Conservation (phyloP, 2,797 vertebrate genomes). For the Lutjanus argentimaculatus region DNA sequence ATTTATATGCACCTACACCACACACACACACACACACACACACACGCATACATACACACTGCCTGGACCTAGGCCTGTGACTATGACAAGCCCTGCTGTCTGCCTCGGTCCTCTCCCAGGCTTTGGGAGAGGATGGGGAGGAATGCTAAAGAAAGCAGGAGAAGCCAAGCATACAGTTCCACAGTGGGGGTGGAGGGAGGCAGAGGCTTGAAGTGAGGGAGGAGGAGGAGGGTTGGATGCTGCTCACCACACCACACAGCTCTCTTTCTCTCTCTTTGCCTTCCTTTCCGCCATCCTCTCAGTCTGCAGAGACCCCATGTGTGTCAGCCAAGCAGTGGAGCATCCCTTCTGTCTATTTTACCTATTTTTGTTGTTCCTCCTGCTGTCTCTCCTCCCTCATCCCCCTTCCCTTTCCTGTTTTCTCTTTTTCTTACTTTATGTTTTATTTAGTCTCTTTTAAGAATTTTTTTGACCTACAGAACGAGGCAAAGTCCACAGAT, state of each 20-base stretch:
- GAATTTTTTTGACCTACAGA: background rate
- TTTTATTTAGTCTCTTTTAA: constrained; percentile 15
- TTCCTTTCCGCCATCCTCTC: constrained; percentile 68
- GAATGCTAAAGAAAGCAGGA: constrained; percentile 83
- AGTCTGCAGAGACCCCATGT: constrained; percentile 80
- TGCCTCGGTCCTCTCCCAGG: constrained; percentile 79
- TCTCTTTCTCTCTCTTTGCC: constrained; percentile 67
- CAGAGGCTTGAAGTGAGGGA: constrained; percentile 49
- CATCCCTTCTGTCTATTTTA: constrained; percentile 78
- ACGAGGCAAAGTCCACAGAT: background rate
- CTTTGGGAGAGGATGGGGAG: constrained; percentile 77
- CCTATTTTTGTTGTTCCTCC: constrained; percentile 63
- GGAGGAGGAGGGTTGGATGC: constrained; percentile 43
- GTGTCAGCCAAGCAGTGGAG: constrained; percentile 83
- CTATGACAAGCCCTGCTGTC: constrained; percentile 83
- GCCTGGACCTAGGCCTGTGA: constrained; percentile 70
- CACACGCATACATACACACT: constrained; percentile 31
- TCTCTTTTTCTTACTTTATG: constrained; percentile 22
- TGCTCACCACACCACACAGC: constrained; percentile 69
- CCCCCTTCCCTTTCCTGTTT: constrained; percentile 12
- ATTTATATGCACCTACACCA: constrained; percentile 17
- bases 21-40: constrained; percentile 15
- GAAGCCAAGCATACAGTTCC: constrained; percentile 84
- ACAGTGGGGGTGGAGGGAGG: constrained; percentile 56
- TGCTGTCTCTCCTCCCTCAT: constrained; percentile 33